Evolutionary conservation across 2,888 invertebrate species (phyloP), one percentile per base, ranked within the genome.

Genomic region (Stomorhina lunata): DNA sequence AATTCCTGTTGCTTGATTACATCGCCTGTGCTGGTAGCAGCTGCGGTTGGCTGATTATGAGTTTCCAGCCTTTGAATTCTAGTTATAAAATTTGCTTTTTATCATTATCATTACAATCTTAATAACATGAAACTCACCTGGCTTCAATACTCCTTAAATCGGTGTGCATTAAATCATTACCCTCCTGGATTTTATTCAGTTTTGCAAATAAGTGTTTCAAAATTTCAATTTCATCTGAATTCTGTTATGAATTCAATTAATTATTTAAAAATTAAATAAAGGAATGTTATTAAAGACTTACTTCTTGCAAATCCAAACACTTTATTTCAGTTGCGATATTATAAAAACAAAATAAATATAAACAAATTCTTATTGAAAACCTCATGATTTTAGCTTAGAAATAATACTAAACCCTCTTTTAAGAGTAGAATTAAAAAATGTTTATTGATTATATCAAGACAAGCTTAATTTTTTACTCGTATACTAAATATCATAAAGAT

Each of bases 191-290:
- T 48, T 10, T 32, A 75, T 82, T 82, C 29, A 82, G 25, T 27
- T 78, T 73, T 2, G 15, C 25, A 65, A 82, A 82, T 15, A 82
- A 0, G 29, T 78, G 79, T n/a, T 69, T 78, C 22, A 43, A 78
- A 48, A 78, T 69, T 32, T 63, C 50, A 61, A 83, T 27, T 66
- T 45, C 78, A 48, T 73, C 66, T 4, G 71, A 53, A 5, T 78
- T 78, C 71, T 78, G 32, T 25, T 12, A 34, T 17, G 29, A 34
- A 20, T 7, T 17, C 37, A 32, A 4, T 17, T 29, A 32, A 29
- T 2, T 34, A 7, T 29, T 15, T 29, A 5, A 20, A 34, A 12
- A 34, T 57, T 20, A 1, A 22, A 17, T n/a, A 17, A 15, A 22
- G 20, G n/a, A 57, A n/a, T n/a, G n/a, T n/a, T n/a, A 10, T 4